Conservation (phyloP, 2,113 vertebrate genomes). For the Elephantulus edwardii region DNA sequence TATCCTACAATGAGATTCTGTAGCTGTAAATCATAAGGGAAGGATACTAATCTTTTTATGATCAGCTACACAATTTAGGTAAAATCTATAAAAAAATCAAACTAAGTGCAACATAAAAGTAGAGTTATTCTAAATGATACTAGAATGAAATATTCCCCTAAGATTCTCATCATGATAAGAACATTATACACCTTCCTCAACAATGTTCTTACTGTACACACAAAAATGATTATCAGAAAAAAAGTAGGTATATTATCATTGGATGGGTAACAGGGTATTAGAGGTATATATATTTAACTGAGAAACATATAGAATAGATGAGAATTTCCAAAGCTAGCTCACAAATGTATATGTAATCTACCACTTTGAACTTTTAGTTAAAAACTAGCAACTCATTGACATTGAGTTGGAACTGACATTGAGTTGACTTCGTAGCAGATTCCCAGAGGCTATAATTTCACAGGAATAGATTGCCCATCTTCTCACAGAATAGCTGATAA, state of each 20-base stretch:
- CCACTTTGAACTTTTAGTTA: background rate
- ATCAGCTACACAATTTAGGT: background rate
- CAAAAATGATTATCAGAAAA: background rate
- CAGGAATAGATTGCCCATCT: too few species aligned
- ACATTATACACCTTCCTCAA: background rate
- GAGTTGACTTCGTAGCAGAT: too few species aligned
- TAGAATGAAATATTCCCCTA: background rate
- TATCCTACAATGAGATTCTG: too few species aligned
- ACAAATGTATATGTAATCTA: background rate
- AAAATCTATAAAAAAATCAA: constrained; percentile 34
- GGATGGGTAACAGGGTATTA: background rate
- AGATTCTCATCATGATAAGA: background rate
- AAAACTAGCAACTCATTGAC: too few species aligned
- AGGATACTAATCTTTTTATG: too few species aligned
- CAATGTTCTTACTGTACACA: background rate
- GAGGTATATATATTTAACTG: constrained; percentile 23
- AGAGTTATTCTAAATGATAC: constrained; percentile 14
- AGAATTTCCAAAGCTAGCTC: constrained; percentile 36
- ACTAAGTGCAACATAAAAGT: background rate
- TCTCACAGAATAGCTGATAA: too few species aligned
- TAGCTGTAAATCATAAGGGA: too few species aligned
- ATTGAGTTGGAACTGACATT: too few species aligned
- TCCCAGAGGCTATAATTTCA: too few species aligned
- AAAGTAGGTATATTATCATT: background rate
- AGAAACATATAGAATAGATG: background rate